phyloP scores from a whole-genome alignment of 1,140 invertebrate genomes.

The Anastatus disparis region DNA sequence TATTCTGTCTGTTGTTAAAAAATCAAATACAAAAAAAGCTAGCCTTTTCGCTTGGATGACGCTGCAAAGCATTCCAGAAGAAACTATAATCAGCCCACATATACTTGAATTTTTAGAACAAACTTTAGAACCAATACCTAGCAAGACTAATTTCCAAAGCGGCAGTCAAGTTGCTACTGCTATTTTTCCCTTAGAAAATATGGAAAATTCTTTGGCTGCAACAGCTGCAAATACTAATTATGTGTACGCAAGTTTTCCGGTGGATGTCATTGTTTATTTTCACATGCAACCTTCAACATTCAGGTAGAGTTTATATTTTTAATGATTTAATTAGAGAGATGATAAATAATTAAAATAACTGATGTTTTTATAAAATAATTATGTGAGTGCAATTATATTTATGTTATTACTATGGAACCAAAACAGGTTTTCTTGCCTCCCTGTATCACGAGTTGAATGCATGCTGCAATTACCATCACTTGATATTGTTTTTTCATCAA shows the following conservation, averaged over 20 bases:
- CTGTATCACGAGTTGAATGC: slow-evolving; percentile 95
- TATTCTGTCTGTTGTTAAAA: slow-evolving; percentile 59
- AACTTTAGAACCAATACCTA: slow-evolving; percentile 91
- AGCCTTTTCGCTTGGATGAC: slow-evolving; percentile 96
- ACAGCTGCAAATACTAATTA: slow-evolving; percentile 77
- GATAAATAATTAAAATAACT: not conserved
- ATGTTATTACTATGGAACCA: not conserved
- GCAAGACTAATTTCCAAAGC: slow-evolving; percentile 69
- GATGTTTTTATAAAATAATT: not conserved
- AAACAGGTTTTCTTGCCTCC: slow-evolving; percentile 93
- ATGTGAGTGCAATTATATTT: not conserved
- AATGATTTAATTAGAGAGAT: not conserved
- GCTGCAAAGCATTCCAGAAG: slow-evolving; percentile 93
- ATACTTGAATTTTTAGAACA: slow-evolving; percentile 95
- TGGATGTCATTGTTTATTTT: slow-evolving; percentile 98
- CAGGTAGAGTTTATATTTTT: slow-evolving; percentile 54
- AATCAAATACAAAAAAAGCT: slow-evolving; percentile 85
- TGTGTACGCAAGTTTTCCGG: slow-evolving; percentile 93
- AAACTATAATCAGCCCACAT: slow-evolving; percentile 94
- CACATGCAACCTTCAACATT: slow-evolving; percentile 97
- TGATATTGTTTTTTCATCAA: slow-evolving; percentile 92
- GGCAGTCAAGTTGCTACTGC: slow-evolving; percentile 58
- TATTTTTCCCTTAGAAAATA: slow-evolving; percentile 57
- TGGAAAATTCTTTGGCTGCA: slow-evolving; percentile 62
- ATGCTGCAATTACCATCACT: slow-evolving; percentile 95